These are phyloP conservation scores for Orius insidiosus DNA, from an alignment of 1,140 invertebrate genomes.

Conservation along the genomic window DNA sequence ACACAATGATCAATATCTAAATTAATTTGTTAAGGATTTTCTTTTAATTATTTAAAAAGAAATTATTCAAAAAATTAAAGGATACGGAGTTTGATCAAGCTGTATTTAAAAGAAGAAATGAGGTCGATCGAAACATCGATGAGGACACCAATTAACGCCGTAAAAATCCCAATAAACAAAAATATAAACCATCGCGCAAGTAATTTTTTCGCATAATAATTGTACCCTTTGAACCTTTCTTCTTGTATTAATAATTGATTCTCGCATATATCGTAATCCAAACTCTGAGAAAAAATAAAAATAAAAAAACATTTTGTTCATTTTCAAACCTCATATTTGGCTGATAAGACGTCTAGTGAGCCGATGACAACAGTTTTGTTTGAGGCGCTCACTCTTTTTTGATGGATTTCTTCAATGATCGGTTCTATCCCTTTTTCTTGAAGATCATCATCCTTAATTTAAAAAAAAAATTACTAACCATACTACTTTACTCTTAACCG, in stretches of 20 bases:
- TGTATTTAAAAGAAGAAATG: constrained; percentile 69
- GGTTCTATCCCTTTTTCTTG: neutral
- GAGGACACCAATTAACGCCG: constrained; percentile 75
- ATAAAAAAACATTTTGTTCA: too few species aligned
- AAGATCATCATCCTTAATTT: neutral
- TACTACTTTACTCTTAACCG: too few species aligned
- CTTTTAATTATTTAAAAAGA: constrained; percentile 20
- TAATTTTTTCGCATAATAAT: constrained; percentile 56
- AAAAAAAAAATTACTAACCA: constrained; percentile 1
- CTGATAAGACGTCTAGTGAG: constrained; percentile 3
- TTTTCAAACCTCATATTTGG: constrained; percentile 8
- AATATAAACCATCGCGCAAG: constrained; percentile 77
- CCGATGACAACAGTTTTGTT: constrained; percentile 5
- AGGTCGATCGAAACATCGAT: constrained; percentile 83
- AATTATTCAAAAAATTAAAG: too few species aligned
- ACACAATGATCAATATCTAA: constrained; percentile 60
- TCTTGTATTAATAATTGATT: constrained; percentile 64
- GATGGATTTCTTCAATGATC: neutral
- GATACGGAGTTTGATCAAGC: constrained; percentile 57
- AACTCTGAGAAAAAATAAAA: constrained; percentile 43
- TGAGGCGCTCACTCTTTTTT: neutral
- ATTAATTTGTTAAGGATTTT: constrained; percentile 2
- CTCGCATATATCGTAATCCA: constrained; percentile 81
- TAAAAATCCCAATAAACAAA: constrained; percentile 81
- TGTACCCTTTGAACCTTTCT: constrained; percentile 51